Base-by-base conservation (phyloP, 2,888 invertebrate genomes). In the Stratiomys singularior region DNA sequence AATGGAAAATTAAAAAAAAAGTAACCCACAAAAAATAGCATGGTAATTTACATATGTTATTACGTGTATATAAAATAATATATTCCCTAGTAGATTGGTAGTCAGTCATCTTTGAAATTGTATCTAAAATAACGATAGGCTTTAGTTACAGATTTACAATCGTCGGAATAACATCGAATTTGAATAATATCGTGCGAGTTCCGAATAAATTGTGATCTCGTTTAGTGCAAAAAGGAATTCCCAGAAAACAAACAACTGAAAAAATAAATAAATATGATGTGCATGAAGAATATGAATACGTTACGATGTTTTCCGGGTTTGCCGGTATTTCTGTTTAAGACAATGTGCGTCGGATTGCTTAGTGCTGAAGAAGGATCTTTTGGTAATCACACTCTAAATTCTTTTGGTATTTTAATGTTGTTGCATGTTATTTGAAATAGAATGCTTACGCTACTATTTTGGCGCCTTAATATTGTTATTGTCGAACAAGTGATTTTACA, bases 311-410 rank as follows among this genome's bases (percentile, higher is more conserved):
- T 52, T 52, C 52, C 52, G 18, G 52, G 52, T 18, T 52, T 52
- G 52, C 52, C 52, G 52, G 52, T 18, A 52, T 52, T 52, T 18
- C 15, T 52, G 4, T 52, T 52, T 18, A 52, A 52, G 15, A 52
- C 52, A 18, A 13, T 52, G 15, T 52, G 52, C 15, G 52, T 52
- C 18, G 52, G 52, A 13, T n/a, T 67, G 11, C 9, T 67, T 21
- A 71, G 71, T 30, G 60, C 58, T 74, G 74, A 74, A 58, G 74
- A 74, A 74, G 74, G 74, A 74, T 21, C 18, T 58, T 74, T 74
- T 60, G 74, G 74, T 74, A 74, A 74, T 27, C 37, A 37, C 9
- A 9, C 37, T 37, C 37, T 37, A 37, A 5, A 37, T 9, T 37
- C 9, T 37, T 37, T 37, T 37, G n/a, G n/a, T n/a, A n/a, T n/a